phyloP scores from a whole-genome alignment of 2,888 invertebrate species.

The Apoda limacodes region DNA sequence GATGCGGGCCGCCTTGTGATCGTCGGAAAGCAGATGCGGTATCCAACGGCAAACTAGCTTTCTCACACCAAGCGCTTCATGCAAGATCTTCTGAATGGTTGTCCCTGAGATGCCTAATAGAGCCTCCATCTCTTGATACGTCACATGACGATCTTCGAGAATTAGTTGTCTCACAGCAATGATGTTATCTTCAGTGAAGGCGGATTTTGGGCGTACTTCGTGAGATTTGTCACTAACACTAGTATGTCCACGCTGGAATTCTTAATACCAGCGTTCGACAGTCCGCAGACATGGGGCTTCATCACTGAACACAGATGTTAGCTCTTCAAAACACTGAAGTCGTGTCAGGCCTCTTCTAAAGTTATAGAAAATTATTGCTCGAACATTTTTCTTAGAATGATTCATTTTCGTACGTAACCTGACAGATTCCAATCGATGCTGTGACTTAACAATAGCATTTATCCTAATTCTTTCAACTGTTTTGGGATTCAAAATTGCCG shows the following conservation, averaged over 20 bases:
- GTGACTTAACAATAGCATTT: no score
- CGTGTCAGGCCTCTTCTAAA: conserved; percentile 13
- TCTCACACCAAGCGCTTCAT: conserved; percentile 15
- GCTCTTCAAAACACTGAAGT: conserved; percentile 10
- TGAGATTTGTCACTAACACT: conserved; percentile 17
- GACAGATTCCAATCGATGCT: conserved; percentile 1
- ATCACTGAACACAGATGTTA: conserved; percentile 5
- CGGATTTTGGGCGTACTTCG: conserved; percentile 18
- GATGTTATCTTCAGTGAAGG: conserved; percentile 12
- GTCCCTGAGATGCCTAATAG: conserved; percentile 10
- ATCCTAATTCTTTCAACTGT: no score
- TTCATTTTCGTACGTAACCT: conserved; percentile 2
- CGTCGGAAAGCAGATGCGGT: conserved; percentile 16
- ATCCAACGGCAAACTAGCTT: conserved; percentile 19
- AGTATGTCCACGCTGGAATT: conserved; percentile 8
- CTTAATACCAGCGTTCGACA: conserved; percentile 9
- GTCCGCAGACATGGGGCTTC: conserved; percentile 4
- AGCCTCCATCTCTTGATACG: conserved; percentile 6
- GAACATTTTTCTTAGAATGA: conserved; percentile 3
- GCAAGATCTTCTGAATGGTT: conserved; percentile 17
- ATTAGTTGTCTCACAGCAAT: conserved; percentile 10
- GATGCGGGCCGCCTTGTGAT: conserved; percentile 17
- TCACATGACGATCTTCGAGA: conserved; percentile 11
- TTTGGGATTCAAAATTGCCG: no score
- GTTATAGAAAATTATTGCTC: conserved; percentile 15